Percentiles rank a stretch among this genome's conserved stretches.
Evolutionary conservation across 1,140 invertebrate species (phyloP).

Genomic region (Homalodisca vitripennis): DNA sequence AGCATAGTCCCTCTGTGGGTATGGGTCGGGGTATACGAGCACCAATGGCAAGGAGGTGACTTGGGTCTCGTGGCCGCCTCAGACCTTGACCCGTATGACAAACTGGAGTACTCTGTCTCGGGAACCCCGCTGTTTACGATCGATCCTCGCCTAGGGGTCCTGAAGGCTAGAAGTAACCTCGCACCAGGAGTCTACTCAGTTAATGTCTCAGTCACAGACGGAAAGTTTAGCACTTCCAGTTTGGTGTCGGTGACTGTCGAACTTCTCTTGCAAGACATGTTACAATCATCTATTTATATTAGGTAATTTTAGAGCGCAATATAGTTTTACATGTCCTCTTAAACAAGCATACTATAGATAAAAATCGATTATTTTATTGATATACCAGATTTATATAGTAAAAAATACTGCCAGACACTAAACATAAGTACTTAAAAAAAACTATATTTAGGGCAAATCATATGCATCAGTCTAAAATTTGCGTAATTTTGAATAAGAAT

Average conservation of each 20-base stretch:
- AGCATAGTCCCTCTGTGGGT: neutral
- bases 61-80: neutral
- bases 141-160: neutral
- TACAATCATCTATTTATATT: constrained; percentile 7
- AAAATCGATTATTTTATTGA: too few species aligned
- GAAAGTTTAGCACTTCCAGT: neutral
- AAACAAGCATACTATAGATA: too few species aligned
- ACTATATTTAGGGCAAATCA: too few species aligned
- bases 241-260: neutral
- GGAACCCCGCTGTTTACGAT: neutral
- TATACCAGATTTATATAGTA: too few species aligned
- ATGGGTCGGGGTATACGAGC: constrained; percentile 8
- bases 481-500: too few species aligned
- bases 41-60: constrained; percentile 12
- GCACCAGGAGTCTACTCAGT: neutral
- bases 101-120: constrained; percentile 2
- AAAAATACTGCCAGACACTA: too few species aligned
- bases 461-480: too few species aligned
- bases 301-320: constrained; percentile 2
- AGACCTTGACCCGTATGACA: constrained; percentile 16
- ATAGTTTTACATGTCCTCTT: too few species aligned
- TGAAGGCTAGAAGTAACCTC: constrained; percentile 7
- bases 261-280: constrained; percentile 1
- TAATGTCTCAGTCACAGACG: constrained; percentile 6
- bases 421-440: too few species aligned